Base-by-base conservation (phyloP, 2,888 invertebrate genomes). In the Troilus luridus region DNA sequence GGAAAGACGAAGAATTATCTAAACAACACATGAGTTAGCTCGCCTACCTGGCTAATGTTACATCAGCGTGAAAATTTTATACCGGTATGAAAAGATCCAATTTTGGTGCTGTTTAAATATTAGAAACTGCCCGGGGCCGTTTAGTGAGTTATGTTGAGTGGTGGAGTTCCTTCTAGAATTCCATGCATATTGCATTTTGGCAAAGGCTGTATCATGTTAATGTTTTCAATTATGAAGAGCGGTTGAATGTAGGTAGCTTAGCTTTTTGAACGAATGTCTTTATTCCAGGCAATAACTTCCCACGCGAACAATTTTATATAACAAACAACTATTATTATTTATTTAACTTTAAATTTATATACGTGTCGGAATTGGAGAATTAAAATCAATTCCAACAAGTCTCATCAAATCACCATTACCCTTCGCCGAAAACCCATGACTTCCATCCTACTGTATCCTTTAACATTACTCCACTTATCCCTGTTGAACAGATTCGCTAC, bases 131-230 rank as follows among this genome's bases (percentile, higher is more conserved):
- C 72, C 72, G 72, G 41, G 19, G 72, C 27, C 24, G 14, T 72
- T 72, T 27, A 27, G 27, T n/a, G 72, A 72, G 72, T 17, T 77
- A 77, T 27, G 72, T 77, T 41, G 17, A 27, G 72, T 2, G 72
- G 27, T 27, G 0, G 19, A 41, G 72, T 41, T 17, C 27, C 72
- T 41, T 19, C 72, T 27, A 77, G 17, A 14, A 41, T 77, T 77
- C 41, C 72, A 77, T 77, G 27, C 27, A 77, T 77, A 77, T 77
- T 77, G 72, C 72, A 77, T 77, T 67, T 41, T 41, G 72, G 17
- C 72, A 77, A 77, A 77, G 72, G 72, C 72, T 77, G 7, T 41
- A 41, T 77, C 27, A 77, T 77, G 72, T 77, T 77, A 77, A 77
- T 77, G 72, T 77, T 77, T 77, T 77, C 27, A 77, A 77, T 41